These are phyloP conservation scores for Sarotherodon lohbergeri DNA, from an alignment of 2,113 vertebrate species.

Conservation along the genomic window DNA sequence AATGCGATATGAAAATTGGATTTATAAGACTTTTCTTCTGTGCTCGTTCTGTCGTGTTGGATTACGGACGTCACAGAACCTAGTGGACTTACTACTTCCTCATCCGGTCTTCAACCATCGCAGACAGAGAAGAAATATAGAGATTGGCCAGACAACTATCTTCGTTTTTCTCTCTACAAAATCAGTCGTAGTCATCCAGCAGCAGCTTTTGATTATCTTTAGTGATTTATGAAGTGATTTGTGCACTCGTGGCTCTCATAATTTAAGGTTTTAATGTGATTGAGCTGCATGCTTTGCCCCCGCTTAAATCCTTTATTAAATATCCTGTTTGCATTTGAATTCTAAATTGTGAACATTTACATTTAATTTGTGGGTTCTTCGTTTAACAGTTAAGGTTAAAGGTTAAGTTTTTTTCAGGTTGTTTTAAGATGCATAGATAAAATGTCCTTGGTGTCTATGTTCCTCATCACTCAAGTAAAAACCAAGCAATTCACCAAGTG, in stretches of 20 bases:
- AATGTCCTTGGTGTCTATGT: neutral
- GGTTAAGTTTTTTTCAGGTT: neutral
- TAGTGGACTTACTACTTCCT: neutral
- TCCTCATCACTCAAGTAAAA: neutral
- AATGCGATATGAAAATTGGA: neutral
- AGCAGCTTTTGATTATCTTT: neutral
- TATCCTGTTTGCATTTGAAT: too few relatives aligned
- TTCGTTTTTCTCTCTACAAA: neutral
- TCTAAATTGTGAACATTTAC: too few relatives aligned
- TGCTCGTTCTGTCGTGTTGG: neutral
- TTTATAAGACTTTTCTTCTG: neutral
- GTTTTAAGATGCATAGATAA: neutral
- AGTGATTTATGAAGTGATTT: neutral
- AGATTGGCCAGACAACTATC: neutral
- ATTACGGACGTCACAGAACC: neutral
- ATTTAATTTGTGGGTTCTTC: neutral
- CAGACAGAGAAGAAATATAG: neutral
- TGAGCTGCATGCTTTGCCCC: neutral
- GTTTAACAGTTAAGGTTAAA: neutral
- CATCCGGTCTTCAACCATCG: neutral
- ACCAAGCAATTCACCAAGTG: neutral
- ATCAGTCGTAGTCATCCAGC: neutral
- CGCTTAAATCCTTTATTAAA: neutral
- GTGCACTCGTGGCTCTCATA: neutral
- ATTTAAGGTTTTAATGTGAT: neutral